phyloP scores from a whole-genome alignment of 2,113 vertebrate genomes.

The Calidris pygmaea region DNA sequence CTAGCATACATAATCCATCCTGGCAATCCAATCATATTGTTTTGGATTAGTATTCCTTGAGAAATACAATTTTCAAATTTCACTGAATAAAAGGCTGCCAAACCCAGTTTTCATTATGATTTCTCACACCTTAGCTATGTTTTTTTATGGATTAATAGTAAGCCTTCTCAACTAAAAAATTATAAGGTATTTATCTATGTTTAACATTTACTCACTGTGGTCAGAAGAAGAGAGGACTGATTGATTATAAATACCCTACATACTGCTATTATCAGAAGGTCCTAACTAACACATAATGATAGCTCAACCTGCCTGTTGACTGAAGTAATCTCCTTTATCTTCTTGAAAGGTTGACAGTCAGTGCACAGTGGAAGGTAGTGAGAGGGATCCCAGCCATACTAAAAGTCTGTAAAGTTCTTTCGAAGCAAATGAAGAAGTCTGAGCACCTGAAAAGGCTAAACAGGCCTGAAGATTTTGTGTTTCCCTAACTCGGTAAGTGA shows the following conservation, averaged over 20 bases:
- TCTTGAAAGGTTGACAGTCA: background rate
- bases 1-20: background rate
- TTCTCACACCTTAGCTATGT: background rate
- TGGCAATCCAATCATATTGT: background rate
- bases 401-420: background rate
- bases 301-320: background rate
- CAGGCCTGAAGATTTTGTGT: background rate
- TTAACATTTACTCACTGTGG: background rate
- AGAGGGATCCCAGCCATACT: background rate
- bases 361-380: background rate
- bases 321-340: background rate
- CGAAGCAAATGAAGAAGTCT: background rate
- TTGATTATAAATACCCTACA: background rate
- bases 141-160: background rate
- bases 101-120: background rate
- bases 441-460: background rate
- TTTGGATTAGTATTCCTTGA: background rate
- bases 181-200: background rate
- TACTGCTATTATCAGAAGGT: background rate
- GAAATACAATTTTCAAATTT: background rate
- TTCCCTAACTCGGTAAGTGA: background rate
- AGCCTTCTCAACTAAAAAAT: background rate
- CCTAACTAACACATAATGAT: background rate
- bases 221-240: background rate
- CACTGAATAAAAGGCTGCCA: background rate